Evolutionary conservation across 64 coral and sea anemone species (phyloP), one percentile per base, ranked within the genome.

Genomic region (Montipora capricornis): DNA sequence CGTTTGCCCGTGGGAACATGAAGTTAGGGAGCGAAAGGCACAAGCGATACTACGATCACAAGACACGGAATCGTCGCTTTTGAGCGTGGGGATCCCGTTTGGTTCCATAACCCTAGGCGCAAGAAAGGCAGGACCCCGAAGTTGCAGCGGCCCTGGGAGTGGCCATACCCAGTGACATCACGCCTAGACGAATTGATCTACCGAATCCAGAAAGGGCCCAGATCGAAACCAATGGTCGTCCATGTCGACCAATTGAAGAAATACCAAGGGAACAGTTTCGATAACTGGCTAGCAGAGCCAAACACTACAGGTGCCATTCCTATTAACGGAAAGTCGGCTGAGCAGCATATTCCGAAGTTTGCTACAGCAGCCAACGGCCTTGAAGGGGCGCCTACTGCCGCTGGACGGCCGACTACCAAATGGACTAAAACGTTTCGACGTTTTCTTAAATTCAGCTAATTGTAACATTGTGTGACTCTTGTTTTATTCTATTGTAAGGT

Each of bases 121-220:
- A 95, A 92, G 49, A 92, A 95, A 68, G 90, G 84, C 20, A 52
- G 78, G 4, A 82, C 74, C 15, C 57, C 78, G 79, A 92, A 59
- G 29, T 75, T 95, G 5, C 64, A 80, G 15, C n/a, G 70, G 52
- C 76, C 62, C 47, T 88, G 92, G 91, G 19, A 79, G 48, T 48
- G 88, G n/a, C 29, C 29, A 37, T 37, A 37, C 77, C 0, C 79
- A 5, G 55, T 95, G 24, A 75, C 44, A 60, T 58, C 51, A 22
- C 8, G 20, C 16, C 79, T 89, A 1, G 19, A 89, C 46, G 84
- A 95, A 20, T 44, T 92, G 67, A 80, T 79, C 10, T 91, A 91
- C 76, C 57, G 74, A 20, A 95, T 91, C 47, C 77, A 89, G 7
- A 76, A 70, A 75, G 62, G 85, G 4, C 13, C 61, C 4, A 79